Base-by-base conservation (phyloP, 2,113 vertebrate species). In the Trochalopteron elliotii region DNA sequence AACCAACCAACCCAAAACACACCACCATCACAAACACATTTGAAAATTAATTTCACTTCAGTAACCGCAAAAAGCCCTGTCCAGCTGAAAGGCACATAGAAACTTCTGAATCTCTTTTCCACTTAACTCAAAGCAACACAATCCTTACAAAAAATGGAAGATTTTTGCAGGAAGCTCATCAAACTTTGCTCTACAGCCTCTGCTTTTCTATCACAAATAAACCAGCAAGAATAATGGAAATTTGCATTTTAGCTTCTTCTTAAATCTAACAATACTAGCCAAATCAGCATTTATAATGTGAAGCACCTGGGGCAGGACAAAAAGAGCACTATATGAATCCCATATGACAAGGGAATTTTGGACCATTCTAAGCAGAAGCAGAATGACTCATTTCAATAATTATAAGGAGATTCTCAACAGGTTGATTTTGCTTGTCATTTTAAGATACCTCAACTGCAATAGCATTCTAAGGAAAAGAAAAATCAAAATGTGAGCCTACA, bases 261-360 rank as follows among this genome's bases (percentile, higher is more conserved):
- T 56, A 90, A 68, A 42, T 15, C 31, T 45, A n/a, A 40, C 1
- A 69, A 42, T 25, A 61, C 15, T 22, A 74, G 23, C 3, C 55
- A 89, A 88, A 68, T 0, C 1, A 74, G 5, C 57, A 63, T 39
- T 40, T 83, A 17, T 5, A 87, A 83, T 1, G n/a, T 7, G 21
- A 84, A 79, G 35, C 59, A 83, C 11, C 50, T 57, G 21, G 25
- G 13, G 20, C 42, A 86, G 23, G 67, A 71, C 28, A 49, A 24
- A 85, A 71, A 74, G n/a, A 57, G 20, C 28, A 60, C 45, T 53
- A 42, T 0, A 63, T 0, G 0, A 85, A 35, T 61, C 59, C 30
- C 63, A 69, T 12, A 12, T 2, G 19, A 78, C 15, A 88, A 77
- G 23, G 14, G 9, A 53, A 60, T 89, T 95, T 74, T 25, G 22